phyloP scores from a whole-genome alignment of 2,888 invertebrate genomes.

The Lepidochrysops patricia region DNA sequence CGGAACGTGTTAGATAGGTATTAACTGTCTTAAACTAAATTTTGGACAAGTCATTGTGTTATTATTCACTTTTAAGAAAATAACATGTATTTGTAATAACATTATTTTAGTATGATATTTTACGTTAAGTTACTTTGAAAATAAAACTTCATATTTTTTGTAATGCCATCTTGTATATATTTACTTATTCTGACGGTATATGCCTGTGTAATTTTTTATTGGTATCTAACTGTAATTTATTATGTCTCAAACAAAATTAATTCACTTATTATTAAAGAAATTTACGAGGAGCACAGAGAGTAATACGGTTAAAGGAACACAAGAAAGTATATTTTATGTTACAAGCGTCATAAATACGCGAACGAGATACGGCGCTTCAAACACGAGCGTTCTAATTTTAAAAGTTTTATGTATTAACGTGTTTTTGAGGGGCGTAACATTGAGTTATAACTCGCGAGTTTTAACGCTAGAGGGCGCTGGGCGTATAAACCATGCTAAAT shows the following conservation, averaged over 20 bases:
- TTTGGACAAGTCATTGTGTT: no score
- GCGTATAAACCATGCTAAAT: no score
- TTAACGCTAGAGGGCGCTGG: no score
- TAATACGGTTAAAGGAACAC: not conserved
- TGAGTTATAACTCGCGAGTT: not conserved
- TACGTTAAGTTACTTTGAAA: no score
- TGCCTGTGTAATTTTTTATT: no score
- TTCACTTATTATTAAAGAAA: not conserved
- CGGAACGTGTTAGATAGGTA: not conserved
- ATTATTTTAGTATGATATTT: no score
- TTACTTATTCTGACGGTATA: no score
- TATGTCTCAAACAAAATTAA: not conserved
- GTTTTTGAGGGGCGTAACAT: not conserved
- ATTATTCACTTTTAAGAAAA: no score
- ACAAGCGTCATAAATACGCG: not conserved
- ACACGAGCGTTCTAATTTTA: slow-evolving; percentile 2
- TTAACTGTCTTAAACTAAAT: not conserved
- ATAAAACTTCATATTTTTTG: no score
- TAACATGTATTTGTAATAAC: no score
- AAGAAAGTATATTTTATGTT: not conserved
- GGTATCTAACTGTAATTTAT: not conserved
- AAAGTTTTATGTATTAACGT: slow-evolving; percentile 3
- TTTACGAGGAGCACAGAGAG: not conserved
- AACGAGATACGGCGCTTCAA: not conserved
- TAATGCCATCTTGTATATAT: no score